Evolutionary conservation across 2,888 invertebrate species (phyloP), one percentile per base, ranked within the genome.

Genomic region (Cantharis flavilabris): DNA sequence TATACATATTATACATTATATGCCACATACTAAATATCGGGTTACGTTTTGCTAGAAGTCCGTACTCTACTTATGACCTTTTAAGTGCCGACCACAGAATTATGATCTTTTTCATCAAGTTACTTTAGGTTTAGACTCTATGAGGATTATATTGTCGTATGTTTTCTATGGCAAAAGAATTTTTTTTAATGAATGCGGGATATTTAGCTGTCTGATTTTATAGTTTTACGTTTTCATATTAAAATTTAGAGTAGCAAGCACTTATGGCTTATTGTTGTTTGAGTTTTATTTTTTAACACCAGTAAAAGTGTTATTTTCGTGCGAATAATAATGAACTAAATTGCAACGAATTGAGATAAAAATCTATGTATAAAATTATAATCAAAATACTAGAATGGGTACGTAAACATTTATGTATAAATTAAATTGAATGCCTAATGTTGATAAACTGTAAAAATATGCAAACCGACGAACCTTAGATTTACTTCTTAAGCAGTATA

Each of bases 321-420:
- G 76, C 76, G 76, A 76, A 76, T 76, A 72, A 72, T 72, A 69
- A 76, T 76, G 69, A 72, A 71, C 75, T 26, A 72, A 71, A 72
- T 76, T 76, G 76, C 71, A 76, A 63, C 69, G 69, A 13, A n/a
- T 62, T 72, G 33, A 13, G 76, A 76, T 76, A 76, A 72, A 49
- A 11, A 76, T 76, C 76, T 76, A 69, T 23, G 72, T 49, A 18
- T 70, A 23, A 71, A 75, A 70, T 72, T 76, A 76, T 69, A 76
- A 69, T 67, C 72, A 69, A 69, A 76, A 76, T 71, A 72, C 72
- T 49, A 16, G 71, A 72, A 72, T 71, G 72, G 69, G 62, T 62
- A 18, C 65, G 62, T 71, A 72, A 63, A 62, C 71, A 67, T 76
- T 76, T 72, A 49, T 28, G 76, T 69, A 76, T 76, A 76, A 76